These are phyloP conservation scores for Ceyx margarethae DNA, from an alignment of 2,113 vertebrate species.

Conservation along the genomic window DNA sequence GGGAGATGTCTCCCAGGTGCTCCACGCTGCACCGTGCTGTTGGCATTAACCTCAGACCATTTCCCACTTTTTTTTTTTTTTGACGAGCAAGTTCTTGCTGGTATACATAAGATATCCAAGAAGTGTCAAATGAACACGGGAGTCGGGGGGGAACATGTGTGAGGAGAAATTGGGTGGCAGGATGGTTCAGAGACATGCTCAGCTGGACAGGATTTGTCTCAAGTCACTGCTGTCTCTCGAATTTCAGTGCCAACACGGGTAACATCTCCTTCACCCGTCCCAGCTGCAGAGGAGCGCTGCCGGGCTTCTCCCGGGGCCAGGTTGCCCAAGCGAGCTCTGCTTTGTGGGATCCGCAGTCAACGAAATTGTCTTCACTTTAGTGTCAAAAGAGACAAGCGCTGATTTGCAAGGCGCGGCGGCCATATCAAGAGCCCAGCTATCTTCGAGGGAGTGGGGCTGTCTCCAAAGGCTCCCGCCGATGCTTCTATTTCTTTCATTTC, in stretches of 20 bases:
- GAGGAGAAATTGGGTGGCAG: neutral
- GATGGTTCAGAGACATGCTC: neutral
- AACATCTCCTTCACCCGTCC: neutral
- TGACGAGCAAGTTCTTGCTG: neutral
- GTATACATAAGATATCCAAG: neutral
- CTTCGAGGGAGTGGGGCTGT: constrained; percentile 12
- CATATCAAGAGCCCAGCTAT: constrained; percentile 73
- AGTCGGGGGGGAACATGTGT: neutral
- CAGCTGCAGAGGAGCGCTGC: neutral
- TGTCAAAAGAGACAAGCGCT: constrained; percentile 54
- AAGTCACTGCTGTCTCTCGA: neutral
- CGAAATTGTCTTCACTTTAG: constrained; percentile 52
- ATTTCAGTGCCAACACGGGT: neutral
- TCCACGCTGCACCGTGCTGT: neutral
- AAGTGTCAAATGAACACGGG: neutral
- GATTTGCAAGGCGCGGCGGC: constrained; percentile 62
- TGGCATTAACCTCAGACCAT: neutral
- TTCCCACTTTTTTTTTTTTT: neutral
- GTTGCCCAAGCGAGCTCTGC: neutral
- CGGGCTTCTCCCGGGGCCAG: neutral
- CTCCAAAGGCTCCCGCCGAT: constrained; percentile 61
- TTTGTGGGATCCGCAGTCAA: constrained; percentile 2
- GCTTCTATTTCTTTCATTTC: constrained; percentile 69
- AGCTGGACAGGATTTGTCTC: neutral
- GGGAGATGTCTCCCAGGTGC: neutral